Conservation (phyloP, 2,797 vertebrate species). For the Sebastes goodei region DNA sequence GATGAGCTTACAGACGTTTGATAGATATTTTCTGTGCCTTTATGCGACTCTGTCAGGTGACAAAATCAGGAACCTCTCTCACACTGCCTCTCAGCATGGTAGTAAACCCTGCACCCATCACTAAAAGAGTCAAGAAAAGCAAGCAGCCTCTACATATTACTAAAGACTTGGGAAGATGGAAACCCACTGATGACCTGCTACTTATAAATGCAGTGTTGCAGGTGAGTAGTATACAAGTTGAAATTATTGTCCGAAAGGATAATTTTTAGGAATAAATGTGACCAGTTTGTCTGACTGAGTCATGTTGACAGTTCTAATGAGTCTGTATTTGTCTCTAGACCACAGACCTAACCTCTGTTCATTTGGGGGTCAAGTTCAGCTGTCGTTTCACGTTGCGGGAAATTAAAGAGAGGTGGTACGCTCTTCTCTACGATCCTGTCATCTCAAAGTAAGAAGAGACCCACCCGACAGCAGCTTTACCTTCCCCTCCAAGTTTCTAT, state of each 20-base stretch:
- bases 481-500: not conserved
- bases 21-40: not conserved
- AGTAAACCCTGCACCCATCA: conserved; percentile 84
- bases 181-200: conserved; percentile 92
- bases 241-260: not conserved
- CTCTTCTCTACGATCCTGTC: conserved; percentile 94
- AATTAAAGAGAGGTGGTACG: conserved; percentile 96
- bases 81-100: conserved; percentile 86
- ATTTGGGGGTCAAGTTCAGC: conserved; percentile 97
- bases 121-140: conserved; percentile 95
- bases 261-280: not conserved
- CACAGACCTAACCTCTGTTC: conserved; percentile 93
- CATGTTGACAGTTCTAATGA: not conserved
- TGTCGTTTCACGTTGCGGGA: conserved; percentile 95
- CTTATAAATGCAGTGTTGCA: conserved; percentile 95
- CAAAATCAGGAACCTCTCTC: conserved; percentile 86
- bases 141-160: conserved; percentile 95
- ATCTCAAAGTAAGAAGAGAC: conserved; percentile 95
- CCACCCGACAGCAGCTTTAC: not conserved
- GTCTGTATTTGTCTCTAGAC: conserved; percentile 80
- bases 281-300: not conserved
- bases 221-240: conserved; percentile 67
- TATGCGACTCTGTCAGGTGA: conserved; percentile 77
- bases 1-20: not conserved
- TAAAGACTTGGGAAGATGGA: conserved; percentile 96